Conservation (phyloP, 2,113 vertebrate species). For the Morone chrysops region DNA sequence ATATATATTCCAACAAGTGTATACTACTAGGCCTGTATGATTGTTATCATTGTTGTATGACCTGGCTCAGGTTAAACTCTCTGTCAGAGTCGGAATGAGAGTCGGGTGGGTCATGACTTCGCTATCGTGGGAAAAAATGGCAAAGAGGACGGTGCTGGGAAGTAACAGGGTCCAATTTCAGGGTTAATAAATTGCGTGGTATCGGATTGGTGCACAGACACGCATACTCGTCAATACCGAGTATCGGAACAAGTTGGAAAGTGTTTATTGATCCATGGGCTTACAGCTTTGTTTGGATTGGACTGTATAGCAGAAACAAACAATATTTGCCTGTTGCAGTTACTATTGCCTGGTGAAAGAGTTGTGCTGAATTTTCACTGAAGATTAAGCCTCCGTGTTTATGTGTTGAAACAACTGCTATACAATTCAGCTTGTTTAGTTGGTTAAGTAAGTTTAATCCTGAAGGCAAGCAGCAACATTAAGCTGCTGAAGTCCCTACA, state of each 20-base stretch:
- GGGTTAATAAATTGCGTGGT: too few relatives aligned
- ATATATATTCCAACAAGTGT: too few relatives aligned
- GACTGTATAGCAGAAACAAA: background rate
- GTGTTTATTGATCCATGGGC: background rate
- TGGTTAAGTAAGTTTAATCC: background rate
- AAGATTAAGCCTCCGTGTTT: background rate
- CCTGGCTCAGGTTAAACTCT: too few relatives aligned
- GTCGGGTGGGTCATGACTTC: too few relatives aligned
- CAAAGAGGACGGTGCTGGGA: too few relatives aligned
- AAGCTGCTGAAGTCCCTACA: slow-evolving; percentile 11
- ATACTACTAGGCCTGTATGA: too few relatives aligned
- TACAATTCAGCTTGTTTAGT: background rate
- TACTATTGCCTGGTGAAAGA: background rate
- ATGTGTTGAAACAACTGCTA: background rate
- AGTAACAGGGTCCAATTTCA: too few relatives aligned
- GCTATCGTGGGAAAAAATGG: too few relatives aligned
- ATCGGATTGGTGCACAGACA: too few relatives aligned
- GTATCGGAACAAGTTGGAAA: background rate
- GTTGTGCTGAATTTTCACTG: background rate
- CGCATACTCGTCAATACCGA: too few relatives aligned
- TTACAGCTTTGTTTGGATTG: background rate
- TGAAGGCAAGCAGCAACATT: slow-evolving; percentile 23
- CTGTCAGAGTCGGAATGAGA: too few relatives aligned
- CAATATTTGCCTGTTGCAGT: background rate
- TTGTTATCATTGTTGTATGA: too few relatives aligned